Percentiles rank a stretch among this genome's conserved stretches.
phyloP scores from a whole-genome alignment of 2,888 invertebrate species.

The Alviniconcha strummeri region DNA sequence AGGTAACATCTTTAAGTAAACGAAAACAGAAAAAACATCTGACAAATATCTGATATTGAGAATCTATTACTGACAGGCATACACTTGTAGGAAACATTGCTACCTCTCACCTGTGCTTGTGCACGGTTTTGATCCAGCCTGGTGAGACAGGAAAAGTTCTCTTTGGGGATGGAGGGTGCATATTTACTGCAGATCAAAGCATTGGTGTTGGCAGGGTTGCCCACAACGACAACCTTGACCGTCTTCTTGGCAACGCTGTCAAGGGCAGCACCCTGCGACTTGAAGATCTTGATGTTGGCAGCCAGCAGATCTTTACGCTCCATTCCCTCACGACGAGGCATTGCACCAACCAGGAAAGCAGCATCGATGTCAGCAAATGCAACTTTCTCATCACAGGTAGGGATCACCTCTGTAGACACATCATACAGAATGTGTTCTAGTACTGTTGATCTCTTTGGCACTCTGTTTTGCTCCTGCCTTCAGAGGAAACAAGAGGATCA shows the following conservation, averaged over 20 bases:
- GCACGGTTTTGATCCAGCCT: constrained; percentile 98
- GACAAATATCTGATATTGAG: too few species aligned
- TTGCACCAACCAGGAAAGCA: constrained; percentile 97
- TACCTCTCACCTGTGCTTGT: constrained; percentile 82
- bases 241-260: constrained; percentile 92
- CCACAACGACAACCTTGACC: constrained; percentile 96
- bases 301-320: constrained; percentile 97
- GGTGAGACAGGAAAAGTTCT: constrained; percentile 98
- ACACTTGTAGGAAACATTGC: too few species aligned
- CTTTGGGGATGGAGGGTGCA: constrained; percentile 91
- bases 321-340: constrained; percentile 99
- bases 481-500: not conserved
- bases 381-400: constrained; percentile 89
- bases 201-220: constrained; percentile 99
- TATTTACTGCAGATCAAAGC: constrained; percentile 96
- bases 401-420: constrained; percentile 80
- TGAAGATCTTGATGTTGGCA: constrained; percentile 98
- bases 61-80: too few species aligned
- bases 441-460: not conserved
- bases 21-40: too few species aligned
- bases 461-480: not conserved
- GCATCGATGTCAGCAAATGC: constrained; percentile 98
- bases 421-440: too few species aligned
- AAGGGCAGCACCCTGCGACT: constrained; percentile 95
- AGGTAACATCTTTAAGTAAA: too few species aligned